Base-by-base conservation (phyloP, 2,888 invertebrate species). In the Sarcophaga caerulescens region DNA sequence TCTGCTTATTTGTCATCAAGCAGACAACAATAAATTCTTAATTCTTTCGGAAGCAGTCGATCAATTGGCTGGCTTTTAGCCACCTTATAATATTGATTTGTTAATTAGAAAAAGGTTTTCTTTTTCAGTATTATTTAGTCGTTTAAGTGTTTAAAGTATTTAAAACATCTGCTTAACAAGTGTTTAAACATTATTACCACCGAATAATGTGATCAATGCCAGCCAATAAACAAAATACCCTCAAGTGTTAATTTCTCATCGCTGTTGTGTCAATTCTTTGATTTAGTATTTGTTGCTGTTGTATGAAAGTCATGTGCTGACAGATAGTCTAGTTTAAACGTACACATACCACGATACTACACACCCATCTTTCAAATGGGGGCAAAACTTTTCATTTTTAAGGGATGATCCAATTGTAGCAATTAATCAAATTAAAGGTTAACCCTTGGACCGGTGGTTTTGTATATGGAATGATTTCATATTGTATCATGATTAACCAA, bases 1-100 rank as follows among this genome's bases (percentile, higher is more conserved):
- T 35, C 44, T 14, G 19, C 17, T n/a, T 59, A 66, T 62, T 70
- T 44, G 8, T 52, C 23, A 69, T 44, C 52, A 63, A 57, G 8
- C 81, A 81, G 81, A 81, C 69, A 57, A 35, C 35, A 8, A 35
- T 0, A 35, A 35, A 35, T 35, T 1, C 10, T 35, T 8, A 35
- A 59, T 63, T 70, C 10, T 70, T 57, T 57, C n/a, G 23, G 63
- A 63, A 47, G 45, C 65, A 76, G 65, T 21, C 25, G 57, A 57
- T 66, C 71, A 45, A 65, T n/a, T 70, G n/a, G n/a, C n/a, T 82
- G 76, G 82, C 76, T 47, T 65, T 82, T 71, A n/a, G 70, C 70
- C 76, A 71, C 65, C 59, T 69, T 70, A 63, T 75, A n/a, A 8
- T 81, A 63, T 76, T 63, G 75, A 70, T 81, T 76, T 70, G 19